A percentile compares a stretch with the other conserved stretches of the same genome.
Evolutionary conservation across 1,140 invertebrate species (phyloP).

Genomic region (Sitophilus oryzae): DNA sequence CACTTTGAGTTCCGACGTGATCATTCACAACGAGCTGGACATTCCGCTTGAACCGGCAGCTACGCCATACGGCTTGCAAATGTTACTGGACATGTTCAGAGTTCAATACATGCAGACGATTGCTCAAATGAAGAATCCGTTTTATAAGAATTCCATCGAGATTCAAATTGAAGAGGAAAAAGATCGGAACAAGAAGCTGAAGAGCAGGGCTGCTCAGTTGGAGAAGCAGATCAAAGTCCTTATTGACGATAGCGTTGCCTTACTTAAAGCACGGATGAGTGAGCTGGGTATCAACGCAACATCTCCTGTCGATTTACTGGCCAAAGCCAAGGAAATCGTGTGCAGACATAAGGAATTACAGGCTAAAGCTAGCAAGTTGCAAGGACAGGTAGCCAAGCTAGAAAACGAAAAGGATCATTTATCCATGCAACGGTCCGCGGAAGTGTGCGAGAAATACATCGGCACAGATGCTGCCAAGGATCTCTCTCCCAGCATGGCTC

Average conservation of each 20-base stretch:
- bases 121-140: conserved; percentile 70
- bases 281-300: conserved; percentile 83
- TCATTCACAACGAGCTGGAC: conserved; percentile 72
- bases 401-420: conserved; percentile 67
- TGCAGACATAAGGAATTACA: conserved; percentile 85
- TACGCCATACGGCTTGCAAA: conserved; percentile 79
- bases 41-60: conserved; percentile 69
- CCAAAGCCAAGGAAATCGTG: conserved; percentile 89
- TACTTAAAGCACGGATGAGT: conserved; percentile 83
- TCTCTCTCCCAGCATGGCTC: conserved; percentile 59
- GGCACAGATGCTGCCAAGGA: conserved; percentile 49
- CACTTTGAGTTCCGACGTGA: conserved; percentile 55
- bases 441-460: conserved; percentile 59
- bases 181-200: conserved; percentile 74
- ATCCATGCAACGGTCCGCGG: conserved; percentile 61
- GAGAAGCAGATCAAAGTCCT: conserved; percentile 87
- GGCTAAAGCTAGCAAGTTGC: conserved; percentile 73
- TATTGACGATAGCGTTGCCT: conserved; percentile 84
- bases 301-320: conserved; percentile 74
- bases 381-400: conserved; percentile 65
- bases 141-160: conserved; percentile 66
- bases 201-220: conserved; percentile 72
- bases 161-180: conserved; percentile 77
- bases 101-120: conserved; percentile 78
- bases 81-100: conserved; percentile 76